Conservation (phyloP, 2,113 vertebrate species). For the zebrafish (Danio rerio) region DNA sequence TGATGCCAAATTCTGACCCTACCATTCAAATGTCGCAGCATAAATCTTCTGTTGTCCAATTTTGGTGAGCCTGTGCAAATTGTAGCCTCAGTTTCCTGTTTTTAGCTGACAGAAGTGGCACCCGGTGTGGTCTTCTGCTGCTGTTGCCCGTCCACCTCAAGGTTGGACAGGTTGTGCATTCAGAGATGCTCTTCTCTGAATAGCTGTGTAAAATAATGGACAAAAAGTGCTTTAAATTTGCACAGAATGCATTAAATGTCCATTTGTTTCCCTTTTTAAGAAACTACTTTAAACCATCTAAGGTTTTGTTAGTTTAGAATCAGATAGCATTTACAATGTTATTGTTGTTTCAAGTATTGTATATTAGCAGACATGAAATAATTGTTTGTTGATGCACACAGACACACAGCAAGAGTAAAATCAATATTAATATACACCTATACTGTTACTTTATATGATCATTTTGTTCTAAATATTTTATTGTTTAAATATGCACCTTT, state of each 20-base stretch:
- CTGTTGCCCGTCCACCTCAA: too few species aligned
- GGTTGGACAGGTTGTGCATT: too few species aligned
- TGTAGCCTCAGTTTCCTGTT: too few species aligned
- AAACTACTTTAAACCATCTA: not conserved
- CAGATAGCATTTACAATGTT: not conserved
- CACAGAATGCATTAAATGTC: not conserved
- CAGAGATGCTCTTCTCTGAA: too few species aligned
- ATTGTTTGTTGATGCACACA: constrained; percentile 13
- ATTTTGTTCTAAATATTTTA: constrained; percentile 39
- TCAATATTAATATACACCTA: constrained; percentile 6
- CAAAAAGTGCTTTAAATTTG: too few species aligned
- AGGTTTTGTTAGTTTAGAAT: not conserved
- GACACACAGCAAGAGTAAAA: not conserved
- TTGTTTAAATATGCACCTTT: constrained; percentile 38
- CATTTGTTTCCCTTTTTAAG: not conserved
- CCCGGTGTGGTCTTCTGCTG: too few species aligned
- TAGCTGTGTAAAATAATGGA: too few species aligned
- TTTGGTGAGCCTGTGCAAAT: too few species aligned
- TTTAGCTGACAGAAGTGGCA: too few species aligned
- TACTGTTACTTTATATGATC: constrained; percentile 2
- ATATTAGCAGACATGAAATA: not conserved
- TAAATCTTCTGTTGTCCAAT: too few species aligned
- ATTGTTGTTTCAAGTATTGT: not conserved
- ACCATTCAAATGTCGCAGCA: too few species aligned
- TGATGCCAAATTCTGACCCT: too few species aligned